These are phyloP conservation scores for Mugil cephalus DNA, from an alignment of 2,113 vertebrate species.

Conservation along the genomic window DNA sequence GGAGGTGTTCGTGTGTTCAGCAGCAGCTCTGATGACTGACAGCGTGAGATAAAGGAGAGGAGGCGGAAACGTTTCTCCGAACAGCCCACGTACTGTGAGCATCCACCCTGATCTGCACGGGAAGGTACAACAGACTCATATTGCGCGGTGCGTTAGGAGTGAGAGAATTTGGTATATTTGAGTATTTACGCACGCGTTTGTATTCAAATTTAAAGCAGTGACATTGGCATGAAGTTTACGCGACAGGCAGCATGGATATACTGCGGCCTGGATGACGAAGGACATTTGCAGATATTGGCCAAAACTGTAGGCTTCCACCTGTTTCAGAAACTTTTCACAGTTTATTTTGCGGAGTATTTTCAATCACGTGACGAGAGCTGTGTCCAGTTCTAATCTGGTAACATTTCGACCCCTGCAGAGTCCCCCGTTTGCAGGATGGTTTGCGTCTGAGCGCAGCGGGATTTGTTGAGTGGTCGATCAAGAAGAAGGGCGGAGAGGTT, in stretches of 20 bases:
- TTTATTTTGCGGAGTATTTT: background rate
- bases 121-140: background rate
- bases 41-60: background rate
- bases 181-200: background rate
- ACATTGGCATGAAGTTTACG: no score
- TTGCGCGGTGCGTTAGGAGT: background rate
- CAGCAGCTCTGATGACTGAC: conserved; percentile 10
- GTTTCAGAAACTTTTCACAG: no score
- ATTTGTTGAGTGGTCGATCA: conserved; percentile 8
- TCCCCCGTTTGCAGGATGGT: conserved; percentile 39
- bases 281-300: no score
- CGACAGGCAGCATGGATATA: no score
- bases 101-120: background rate
- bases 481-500: conserved; percentile 5
- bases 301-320: no score
- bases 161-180: background rate
- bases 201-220: no score
- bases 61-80: conserved; percentile 14
- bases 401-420: conserved; percentile 18
- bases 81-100: background rate
- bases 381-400: conserved; percentile 32
- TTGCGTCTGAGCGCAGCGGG: conserved; percentile 25
- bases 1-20: background rate
- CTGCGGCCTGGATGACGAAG: no score
- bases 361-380: conserved; percentile 57